These are phyloP conservation scores for Orientallactaga bullata DNA, from an alignment of 2,113 vertebrate species.

Conservation along the genomic window DNA sequence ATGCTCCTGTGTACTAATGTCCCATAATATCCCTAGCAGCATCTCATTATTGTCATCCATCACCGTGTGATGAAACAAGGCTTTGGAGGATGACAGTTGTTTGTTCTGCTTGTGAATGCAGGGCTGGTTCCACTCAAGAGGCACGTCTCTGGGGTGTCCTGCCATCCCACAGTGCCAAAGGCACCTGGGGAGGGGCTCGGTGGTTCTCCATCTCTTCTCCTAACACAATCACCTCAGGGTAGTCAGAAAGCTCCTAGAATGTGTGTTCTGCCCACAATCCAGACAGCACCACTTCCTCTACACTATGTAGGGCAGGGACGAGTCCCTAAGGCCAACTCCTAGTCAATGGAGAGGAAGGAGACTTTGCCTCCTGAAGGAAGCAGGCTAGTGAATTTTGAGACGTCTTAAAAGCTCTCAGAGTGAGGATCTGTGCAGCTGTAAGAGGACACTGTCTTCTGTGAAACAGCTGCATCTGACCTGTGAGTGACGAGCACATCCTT, in stretches of 20 bases:
- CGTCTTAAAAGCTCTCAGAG: neutral
- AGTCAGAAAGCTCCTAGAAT: neutral
- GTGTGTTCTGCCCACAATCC: neutral
- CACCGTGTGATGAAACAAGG: neutral
- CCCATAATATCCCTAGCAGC: neutral
- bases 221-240: neutral
- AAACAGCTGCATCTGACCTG: rapidly evolving
- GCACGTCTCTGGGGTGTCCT: too few species aligned
- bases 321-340: neutral
- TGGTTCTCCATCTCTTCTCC: neutral
- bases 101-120: neutral
- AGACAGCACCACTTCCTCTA: neutral
- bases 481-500: neutral
- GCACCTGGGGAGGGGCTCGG: neutral
- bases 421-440: neutral
- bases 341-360: neutral
- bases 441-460: neutral
- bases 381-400: neutral
- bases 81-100: neutral
- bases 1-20: neutral
- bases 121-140: neutral
- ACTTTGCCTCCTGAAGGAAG: neutral
- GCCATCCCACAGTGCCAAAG: neutral
- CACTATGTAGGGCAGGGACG: neutral
- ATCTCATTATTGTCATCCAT: neutral